Evolutionary conservation across 1,140 invertebrate genomes (phyloP), one percentile per base, ranked within the genome.

Genomic region (Pseudomyrmex concolor): DNA sequence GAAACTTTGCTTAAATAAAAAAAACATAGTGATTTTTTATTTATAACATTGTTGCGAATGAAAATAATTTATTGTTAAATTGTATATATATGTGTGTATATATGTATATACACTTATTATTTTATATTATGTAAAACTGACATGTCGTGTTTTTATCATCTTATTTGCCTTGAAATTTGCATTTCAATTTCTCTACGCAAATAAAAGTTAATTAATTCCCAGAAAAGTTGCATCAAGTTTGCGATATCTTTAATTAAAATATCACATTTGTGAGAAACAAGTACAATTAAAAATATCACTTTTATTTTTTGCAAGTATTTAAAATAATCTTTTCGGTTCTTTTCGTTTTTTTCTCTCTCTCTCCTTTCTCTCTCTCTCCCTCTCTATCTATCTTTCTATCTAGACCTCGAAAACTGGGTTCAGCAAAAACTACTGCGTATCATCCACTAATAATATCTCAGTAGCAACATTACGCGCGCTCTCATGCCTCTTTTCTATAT

Each of bases 401-500:
- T 80, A 63, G 12, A 62, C 81, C 60, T 83, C 34, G 60, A 71
- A 83, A 87, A 88, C 77, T 72, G n/a, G 74, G 70, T 84, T 83
- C 64, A 74, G 51, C 8, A 17, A n/a, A 34, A 34, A 34, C 34
- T 34, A 34, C 54, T 17, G 48, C 15, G 22, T 78, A 68, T 83
- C 51, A 54, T 78, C 15, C 13, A 13, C 34, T 55, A 50, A 12
- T 25, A 25, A 48, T 62, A 74, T 51, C 48, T 19, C 19, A 73
- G 71, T 63, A 62, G 19, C 15, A 63, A 4, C 71, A 80, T 70
- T 57, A 80, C 34, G 34, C 34, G 34, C 34, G 34, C 3, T 51
- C 57, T 59, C 50, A 51, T 54, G 8, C 50, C 19, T 66, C 7
- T 59, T 82, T 68, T 62, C 50, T 62, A 48, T 72, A 68, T 74